phyloP scores from a whole-genome alignment of 2,113 vertebrate species.

The Tenrec ecaudatus region DNA sequence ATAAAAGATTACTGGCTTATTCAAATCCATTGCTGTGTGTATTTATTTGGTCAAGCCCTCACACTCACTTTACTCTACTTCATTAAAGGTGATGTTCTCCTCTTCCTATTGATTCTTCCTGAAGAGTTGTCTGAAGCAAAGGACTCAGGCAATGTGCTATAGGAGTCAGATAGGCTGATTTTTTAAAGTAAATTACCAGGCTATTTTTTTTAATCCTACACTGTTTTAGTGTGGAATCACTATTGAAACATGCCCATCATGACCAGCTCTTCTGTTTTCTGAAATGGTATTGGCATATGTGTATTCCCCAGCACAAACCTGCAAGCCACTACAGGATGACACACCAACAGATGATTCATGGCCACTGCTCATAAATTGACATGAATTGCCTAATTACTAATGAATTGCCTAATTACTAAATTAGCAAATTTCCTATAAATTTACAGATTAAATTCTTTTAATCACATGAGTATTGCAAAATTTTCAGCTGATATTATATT shows the following conservation, averaged over 20 bases:
- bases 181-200: not conserved
- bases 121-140: not conserved
- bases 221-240: not conserved
- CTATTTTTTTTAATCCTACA: not conserved
- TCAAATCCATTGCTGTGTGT: not conserved
- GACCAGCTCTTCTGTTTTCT: not conserved
- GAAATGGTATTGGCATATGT: not conserved
- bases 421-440: not conserved
- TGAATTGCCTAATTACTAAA: not conserved
- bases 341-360: not conserved
- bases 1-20: not conserved
- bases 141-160: not conserved
- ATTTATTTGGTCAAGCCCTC: no score
- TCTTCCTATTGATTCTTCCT: not conserved
- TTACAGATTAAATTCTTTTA: not conserved
- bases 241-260: not conserved
- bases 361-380: not conserved
- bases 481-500: not conserved
- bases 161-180: not conserved
- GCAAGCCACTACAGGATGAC: not conserved
- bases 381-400: no score
- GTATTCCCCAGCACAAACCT: not conserved
- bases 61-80: no score
- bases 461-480: not conserved
- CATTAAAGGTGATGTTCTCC: no score